Percentiles rank a stretch among this genome's conserved stretches.
These are phyloP conservation scores for Papio anubis DNA, from an alignment of 2,113 vertebrate species.

Conservation along the genomic window DNA sequence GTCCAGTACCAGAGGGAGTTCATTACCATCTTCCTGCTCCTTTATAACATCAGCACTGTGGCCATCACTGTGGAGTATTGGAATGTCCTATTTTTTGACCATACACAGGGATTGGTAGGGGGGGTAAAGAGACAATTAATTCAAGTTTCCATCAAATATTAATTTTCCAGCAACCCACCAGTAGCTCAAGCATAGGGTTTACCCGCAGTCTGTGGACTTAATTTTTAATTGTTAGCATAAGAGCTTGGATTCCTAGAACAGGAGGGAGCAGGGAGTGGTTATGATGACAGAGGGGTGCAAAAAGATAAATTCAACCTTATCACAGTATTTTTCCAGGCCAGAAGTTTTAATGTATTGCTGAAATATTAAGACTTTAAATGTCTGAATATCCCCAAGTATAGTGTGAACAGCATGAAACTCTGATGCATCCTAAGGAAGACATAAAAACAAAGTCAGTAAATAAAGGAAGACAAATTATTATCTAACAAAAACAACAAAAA, in stretches of 20 bases:
- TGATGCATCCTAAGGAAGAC: neutral
- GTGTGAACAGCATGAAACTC: neutral
- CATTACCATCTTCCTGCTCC: neutral
- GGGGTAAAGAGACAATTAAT: neutral
- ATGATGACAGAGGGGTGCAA: neutral
- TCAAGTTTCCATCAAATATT: neutral
- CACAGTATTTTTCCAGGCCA: neutral
- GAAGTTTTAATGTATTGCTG: neutral
- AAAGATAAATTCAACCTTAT: neutral
- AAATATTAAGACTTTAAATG: neutral
- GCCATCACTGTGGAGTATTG: neutral
- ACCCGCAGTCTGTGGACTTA: neutral
- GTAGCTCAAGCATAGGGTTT: neutral
- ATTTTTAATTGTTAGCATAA: neutral
- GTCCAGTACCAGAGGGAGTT: neutral
- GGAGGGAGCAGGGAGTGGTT: neutral
- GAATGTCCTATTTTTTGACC: neutral
- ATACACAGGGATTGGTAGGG: neutral
- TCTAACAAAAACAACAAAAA: neutral
- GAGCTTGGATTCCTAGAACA: neutral
- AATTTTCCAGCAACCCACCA: neutral
- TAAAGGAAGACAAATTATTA: neutral
- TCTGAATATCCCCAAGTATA: neutral
- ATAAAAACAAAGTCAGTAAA: neutral
- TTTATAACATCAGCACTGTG: neutral